A percentile compares a stretch with the other conserved stretches of the same genome.
Evolutionary conservation across 2,797 vertebrate genomes (phyloP).

Genomic region (Helarctos malayanus): DNA sequence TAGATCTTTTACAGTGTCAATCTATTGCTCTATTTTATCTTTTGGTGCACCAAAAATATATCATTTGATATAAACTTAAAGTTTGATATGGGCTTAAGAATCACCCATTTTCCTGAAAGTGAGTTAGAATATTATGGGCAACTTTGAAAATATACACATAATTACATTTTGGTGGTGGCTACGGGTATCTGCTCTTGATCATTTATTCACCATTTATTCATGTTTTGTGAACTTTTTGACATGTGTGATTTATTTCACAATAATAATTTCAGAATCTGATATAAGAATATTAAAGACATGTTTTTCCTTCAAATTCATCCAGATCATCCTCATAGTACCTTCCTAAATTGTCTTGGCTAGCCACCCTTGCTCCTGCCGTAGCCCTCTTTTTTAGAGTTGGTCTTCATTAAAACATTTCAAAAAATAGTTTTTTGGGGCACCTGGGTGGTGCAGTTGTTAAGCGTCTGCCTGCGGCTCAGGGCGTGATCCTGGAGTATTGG

Average conservation of each 20-base stretch:
- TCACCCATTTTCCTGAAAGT: neutral
- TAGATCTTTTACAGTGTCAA: conserved; percentile 55
- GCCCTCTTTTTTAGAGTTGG: neutral
- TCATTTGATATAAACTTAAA: conserved; percentile 40
- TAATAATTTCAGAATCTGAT: neutral
- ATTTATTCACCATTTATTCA: neutral
- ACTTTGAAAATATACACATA: neutral
- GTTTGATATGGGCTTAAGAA: conserved; percentile 40
- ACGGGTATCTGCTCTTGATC: neutral
- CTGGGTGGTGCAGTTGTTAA: no score
- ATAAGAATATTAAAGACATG: neutral
- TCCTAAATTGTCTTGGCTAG: neutral
- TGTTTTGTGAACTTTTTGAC: neutral
- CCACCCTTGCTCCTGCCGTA: neutral
- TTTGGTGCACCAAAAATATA: neutral
- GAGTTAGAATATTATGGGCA: neutral
- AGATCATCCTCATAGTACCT: neutral
- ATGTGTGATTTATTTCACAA: neutral
- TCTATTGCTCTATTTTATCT: conserved; percentile 50
- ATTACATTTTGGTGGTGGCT: neutral
- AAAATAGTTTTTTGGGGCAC: neutral
- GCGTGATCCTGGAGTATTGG: no score
- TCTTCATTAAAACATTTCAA: neutral
- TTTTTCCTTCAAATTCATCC: neutral
- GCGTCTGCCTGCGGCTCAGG: no score